Evolutionary conservation across 2,888 invertebrate species (phyloP).

Genomic region (Lordiphosa fenestrarum): DNA sequence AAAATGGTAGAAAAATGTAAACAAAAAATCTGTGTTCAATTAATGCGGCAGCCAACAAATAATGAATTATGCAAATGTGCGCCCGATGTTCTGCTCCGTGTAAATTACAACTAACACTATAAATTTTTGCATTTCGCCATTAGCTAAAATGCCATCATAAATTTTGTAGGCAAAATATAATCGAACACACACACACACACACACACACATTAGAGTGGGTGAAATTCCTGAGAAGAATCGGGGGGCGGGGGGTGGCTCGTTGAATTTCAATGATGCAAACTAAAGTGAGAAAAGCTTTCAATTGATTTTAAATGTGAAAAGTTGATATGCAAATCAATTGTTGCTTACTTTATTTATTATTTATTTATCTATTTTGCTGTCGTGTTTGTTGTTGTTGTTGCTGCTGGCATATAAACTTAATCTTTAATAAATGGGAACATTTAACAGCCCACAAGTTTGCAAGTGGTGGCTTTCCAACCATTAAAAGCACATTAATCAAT

Average conservation of each 20-base stretch:
- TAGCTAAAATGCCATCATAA: conserved; percentile 67
- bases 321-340: conserved; percentile 65
- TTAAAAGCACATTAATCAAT: conserved; percentile 68
- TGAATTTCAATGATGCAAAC: conserved; percentile 59
- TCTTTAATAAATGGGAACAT: conserved; percentile 58
- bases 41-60: conserved; percentile 12
- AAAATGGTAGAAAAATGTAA: conserved; percentile 3
- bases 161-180: conserved; percentile 60
- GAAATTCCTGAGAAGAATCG: conserved; percentile 10
- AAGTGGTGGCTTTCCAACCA: conserved; percentile 45
- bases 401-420: conserved; percentile 28
- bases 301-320: conserved; percentile 66
- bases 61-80: conserved; percentile 18
- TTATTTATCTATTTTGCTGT: conserved; percentile 61
- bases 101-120: conserved; percentile 65
- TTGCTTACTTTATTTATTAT: conserved; percentile 67
- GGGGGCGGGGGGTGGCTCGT: conserved; percentile 46
- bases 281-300: conserved; percentile 72
- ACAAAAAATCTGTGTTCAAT: conserved; percentile 10
- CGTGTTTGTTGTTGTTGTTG: conserved; percentile 21
- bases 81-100: conserved; percentile 57
- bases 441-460: conserved; percentile 45
- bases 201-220: conserved; percentile 5
- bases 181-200: conserved; percentile 19
- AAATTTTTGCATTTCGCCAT: conserved; percentile 60